Conservation (phyloP, 2,113 vertebrate genomes). For the Pycnonotus jocosus region DNA sequence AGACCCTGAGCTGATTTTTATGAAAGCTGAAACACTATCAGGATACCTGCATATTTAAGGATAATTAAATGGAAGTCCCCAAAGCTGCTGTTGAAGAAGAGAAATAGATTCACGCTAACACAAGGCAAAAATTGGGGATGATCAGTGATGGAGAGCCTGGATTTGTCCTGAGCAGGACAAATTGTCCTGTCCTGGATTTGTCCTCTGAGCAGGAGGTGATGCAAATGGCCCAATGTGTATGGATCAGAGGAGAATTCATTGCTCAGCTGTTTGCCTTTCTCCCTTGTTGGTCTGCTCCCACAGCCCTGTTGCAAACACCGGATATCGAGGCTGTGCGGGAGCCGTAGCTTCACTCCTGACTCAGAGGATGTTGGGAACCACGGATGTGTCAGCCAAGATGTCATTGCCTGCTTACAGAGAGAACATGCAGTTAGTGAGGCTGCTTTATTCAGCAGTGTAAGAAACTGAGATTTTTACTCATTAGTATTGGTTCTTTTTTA, state of each 20-base stretch:
- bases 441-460: background rate
- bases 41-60: background rate
- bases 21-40: background rate
- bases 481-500: background rate
- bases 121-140: background rate
- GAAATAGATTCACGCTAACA: background rate
- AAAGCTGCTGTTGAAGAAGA: background rate
- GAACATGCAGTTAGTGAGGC: background rate
- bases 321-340: background rate
- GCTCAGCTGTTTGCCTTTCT: slow-evolving; percentile 12
- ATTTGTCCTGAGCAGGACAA: background rate
- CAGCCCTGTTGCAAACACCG: background rate
- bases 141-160: background rate
- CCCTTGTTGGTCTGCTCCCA: background rate
- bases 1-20: background rate
- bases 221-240: background rate
- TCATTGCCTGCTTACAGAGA: background rate
- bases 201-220: background rate
- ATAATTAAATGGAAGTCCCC: background rate
- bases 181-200: background rate
- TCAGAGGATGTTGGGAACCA: slow-evolving; percentile 1
- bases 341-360: slow-evolving; percentile 1
- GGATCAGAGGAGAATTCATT: slow-evolving; percentile 8
- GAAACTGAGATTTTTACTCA: background rate
- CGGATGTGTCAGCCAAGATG: background rate